Evolutionary conservation across 2,888 invertebrate species (phyloP).

Genomic region (Cerastis rubricosa): DNA sequence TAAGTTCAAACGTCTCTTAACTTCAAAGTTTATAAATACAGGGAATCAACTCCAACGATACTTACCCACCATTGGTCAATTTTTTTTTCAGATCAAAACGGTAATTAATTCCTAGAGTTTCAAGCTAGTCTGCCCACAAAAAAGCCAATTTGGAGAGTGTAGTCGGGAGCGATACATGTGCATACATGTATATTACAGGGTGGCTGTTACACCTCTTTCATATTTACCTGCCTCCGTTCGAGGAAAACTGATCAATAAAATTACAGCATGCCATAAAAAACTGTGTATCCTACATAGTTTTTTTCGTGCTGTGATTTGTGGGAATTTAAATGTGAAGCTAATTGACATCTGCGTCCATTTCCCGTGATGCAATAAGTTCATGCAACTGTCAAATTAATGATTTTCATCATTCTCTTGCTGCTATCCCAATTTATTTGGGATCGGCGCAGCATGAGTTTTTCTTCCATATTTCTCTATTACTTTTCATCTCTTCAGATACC

Average conservation of each 20-base stretch:
- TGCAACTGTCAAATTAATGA: background rate
- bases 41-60: background rate
- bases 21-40: background rate
- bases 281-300: no score
- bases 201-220: slow-evolving; percentile 14
- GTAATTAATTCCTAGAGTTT: slow-evolving; percentile 11
- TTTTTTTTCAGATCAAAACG: slow-evolving; percentile 16
- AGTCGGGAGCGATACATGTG: slow-evolving; percentile 5
- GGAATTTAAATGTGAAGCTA: background rate
- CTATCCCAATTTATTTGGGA: no score
- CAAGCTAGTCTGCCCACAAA: slow-evolving; percentile 26
- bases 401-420: no score
- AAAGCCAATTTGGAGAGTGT: slow-evolving; percentile 35
- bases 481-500: no score
- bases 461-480: no score
- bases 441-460: no score
- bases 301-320: no score
- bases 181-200: slow-evolving; percentile 3
- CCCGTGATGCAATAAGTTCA: background rate
- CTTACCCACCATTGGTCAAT: background rate
- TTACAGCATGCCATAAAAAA: background rate
- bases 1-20: background rate
- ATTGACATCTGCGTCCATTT: background rate
- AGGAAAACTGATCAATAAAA: slow-evolving; percentile 26
- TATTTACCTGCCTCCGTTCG: slow-evolving; percentile 10